Conservation (phyloP, 1,140 invertebrate genomes). For the Panagrolaimus sp. region DNA sequence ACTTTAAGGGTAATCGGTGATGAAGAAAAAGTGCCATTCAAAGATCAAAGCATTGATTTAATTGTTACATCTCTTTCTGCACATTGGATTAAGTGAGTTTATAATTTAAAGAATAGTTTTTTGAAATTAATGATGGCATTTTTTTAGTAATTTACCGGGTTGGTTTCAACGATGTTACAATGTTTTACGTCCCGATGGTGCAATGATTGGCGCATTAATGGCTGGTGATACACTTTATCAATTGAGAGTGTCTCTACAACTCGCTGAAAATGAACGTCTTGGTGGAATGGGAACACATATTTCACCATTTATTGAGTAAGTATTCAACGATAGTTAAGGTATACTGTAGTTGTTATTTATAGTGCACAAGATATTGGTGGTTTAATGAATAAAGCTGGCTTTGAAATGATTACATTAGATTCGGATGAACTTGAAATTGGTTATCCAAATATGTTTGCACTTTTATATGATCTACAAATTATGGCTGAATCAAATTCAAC, state of each 20-base stretch:
- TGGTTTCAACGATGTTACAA: constrained; percentile 60
- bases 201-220: constrained; percentile 85
- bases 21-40: constrained; percentile 75
- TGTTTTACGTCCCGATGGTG: constrained; percentile 79
- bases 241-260: constrained; percentile 79
- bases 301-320: constrained; percentile 78
- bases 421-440: constrained; percentile 82
- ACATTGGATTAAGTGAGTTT: constrained; percentile 82
- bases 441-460: constrained; percentile 86
- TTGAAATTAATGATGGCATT: constrained; percentile 61
- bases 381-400: constrained; percentile 77
- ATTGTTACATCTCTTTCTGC: constrained; percentile 70
- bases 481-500: constrained; percentile 88
- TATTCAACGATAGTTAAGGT: too few species aligned
- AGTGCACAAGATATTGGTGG: constrained; percentile 72
- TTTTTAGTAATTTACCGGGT: constrained; percentile 21
- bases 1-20: constrained; percentile 72
- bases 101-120: too few species aligned
- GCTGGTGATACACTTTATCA: constrained; percentile 94
- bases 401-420: constrained; percentile 87
- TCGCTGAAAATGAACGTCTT: constrained; percentile 84
- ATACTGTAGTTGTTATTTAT: too few species aligned
- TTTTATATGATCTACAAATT: constrained; percentile 85
- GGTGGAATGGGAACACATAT: constrained; percentile 87
- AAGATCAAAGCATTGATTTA: constrained; percentile 77